phyloP scores from a whole-genome alignment of 2,888 invertebrate species.

The Drosophila crucigera region DNA sequence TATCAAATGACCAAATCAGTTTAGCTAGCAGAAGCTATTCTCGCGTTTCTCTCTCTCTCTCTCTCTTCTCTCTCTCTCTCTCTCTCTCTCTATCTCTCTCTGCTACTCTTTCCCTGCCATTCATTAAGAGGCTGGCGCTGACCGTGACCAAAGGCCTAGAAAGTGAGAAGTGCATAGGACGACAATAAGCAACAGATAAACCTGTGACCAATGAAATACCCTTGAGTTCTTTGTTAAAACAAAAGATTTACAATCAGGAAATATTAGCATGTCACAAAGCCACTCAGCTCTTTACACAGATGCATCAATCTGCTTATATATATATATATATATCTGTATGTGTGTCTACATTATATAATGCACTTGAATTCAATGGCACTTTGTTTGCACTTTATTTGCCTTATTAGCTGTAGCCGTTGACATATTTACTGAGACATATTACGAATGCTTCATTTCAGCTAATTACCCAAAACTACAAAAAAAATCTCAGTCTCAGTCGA shows the following conservation, averaged over 20 bases:
- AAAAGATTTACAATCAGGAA: constrained; percentile 47
- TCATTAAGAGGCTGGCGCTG: constrained; percentile 30
- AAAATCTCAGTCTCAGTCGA: neutral
- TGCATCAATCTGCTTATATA: constrained; percentile 11
- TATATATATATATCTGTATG: neutral
- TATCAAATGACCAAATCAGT: constrained; percentile 53
- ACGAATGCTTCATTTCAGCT: neutral
- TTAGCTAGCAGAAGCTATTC: constrained; percentile 3
- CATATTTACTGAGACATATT: neutral
- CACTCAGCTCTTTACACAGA: constrained; percentile 5
- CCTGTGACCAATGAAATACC: constrained; percentile 12
- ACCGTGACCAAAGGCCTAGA: constrained; percentile 77
- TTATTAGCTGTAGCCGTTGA: neutral
- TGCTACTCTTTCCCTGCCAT: neutral
- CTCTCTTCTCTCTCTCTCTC: neutral
- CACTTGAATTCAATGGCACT: neutral
- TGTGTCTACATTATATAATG: neutral
- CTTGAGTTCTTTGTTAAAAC: constrained; percentile 10
- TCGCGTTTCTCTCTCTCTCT: neutral
- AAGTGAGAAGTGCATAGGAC: constrained; percentile 42
- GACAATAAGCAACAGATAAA: constrained; percentile 1
- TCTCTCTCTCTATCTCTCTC: neutral
- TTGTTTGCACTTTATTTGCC: neutral
- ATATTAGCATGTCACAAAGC: constrained; percentile 23
- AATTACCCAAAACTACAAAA: neutral